A percentile compares a stretch with the other conserved stretches of the same genome.
Conservation (phyloP, 2,888 invertebrate genomes). For the Mesorhabditis sp. region DNA sequence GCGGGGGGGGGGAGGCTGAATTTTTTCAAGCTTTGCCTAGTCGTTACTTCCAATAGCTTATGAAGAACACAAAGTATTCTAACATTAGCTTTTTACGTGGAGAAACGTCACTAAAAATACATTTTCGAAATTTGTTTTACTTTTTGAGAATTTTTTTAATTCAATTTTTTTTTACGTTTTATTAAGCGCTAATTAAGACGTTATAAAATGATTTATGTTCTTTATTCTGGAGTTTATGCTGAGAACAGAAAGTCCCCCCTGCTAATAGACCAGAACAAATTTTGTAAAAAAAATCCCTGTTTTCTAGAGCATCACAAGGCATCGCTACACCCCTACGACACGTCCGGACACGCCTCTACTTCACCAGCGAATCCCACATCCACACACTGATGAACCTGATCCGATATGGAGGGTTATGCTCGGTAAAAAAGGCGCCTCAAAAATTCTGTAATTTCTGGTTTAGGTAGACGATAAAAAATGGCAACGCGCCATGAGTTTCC, state of each 20-base stretch:
- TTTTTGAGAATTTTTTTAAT: neutral
- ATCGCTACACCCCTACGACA: slow-evolving; percentile 96
- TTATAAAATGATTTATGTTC: neutral
- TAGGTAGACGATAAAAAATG: slow-evolving; percentile 87
- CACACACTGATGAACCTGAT: slow-evolving; percentile 93
- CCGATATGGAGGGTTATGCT: slow-evolving; percentile 62
- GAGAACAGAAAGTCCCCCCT: no score
- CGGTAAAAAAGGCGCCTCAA: slow-evolving; percentile 18
- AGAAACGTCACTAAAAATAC: no score
- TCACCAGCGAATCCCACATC: slow-evolving; percentile 98
- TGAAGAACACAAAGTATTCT: no score
- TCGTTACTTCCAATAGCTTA: neutral
- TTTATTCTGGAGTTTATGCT: no score
- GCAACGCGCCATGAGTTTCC: slow-evolving; percentile 96
- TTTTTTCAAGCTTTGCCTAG: no score
- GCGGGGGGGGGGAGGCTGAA: no score
- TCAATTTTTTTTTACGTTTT: neutral
- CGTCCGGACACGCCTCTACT: slow-evolving; percentile 95
- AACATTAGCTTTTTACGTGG: no score
- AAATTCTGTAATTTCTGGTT: neutral
- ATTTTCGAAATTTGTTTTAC: neutral
- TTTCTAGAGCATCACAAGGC: slow-evolving; percentile 66
- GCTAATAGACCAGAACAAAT: neutral
- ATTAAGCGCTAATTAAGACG: neutral
- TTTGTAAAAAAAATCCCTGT: neutral